These are phyloP conservation scores for Drosophila formosana DNA, from an alignment of 2,888 invertebrate species.

Conservation along the genomic window DNA sequence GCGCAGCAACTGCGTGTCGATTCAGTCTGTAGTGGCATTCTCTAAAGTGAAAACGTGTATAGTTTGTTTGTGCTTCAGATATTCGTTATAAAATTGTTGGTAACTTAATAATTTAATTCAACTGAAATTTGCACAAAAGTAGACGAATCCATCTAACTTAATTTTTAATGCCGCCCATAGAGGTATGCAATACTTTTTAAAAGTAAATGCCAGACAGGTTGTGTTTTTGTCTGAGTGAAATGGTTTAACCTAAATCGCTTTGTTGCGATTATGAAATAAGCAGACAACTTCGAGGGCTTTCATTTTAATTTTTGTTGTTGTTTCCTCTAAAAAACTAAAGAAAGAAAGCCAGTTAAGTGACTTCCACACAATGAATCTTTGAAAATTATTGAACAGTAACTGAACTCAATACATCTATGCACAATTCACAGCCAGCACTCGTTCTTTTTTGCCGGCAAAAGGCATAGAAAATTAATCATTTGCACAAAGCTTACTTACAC, in stretches of 20 bases:
- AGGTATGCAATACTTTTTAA: constrained; percentile 29
- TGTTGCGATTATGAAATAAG: constrained; percentile 71
- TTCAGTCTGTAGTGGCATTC: constrained; percentile 74
- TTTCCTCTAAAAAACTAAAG: constrained; percentile 12
- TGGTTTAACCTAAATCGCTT: constrained; percentile 57
- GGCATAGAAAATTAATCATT: background rate
- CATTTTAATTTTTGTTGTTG: constrained; percentile 17
- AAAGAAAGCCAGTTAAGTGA: constrained; percentile 16
- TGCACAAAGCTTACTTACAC: too few species aligned
- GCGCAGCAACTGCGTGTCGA: constrained; percentile 26
- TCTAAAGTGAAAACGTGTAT: constrained; percentile 53
- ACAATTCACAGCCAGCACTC: constrained; percentile 2
- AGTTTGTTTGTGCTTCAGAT: constrained; percentile 25
- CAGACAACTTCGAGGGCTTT: constrained; percentile 41
- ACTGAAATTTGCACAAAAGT: constrained; percentile 13
- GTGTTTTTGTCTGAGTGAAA: constrained; percentile 22
- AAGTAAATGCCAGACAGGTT: constrained; percentile 3
- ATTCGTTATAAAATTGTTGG: constrained; percentile 36
- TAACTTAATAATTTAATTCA: constrained; percentile 33
- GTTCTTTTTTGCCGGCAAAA: constrained; percentile 26
- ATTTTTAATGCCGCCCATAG: constrained; percentile 16
- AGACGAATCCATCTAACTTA: background rate
- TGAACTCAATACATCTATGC: constrained; percentile 15
- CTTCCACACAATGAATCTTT: constrained; percentile 47
- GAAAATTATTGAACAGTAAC: constrained; percentile 4